Conservation (phyloP, 2,113 vertebrate species). For the Aldabrachelys gigantea region DNA sequence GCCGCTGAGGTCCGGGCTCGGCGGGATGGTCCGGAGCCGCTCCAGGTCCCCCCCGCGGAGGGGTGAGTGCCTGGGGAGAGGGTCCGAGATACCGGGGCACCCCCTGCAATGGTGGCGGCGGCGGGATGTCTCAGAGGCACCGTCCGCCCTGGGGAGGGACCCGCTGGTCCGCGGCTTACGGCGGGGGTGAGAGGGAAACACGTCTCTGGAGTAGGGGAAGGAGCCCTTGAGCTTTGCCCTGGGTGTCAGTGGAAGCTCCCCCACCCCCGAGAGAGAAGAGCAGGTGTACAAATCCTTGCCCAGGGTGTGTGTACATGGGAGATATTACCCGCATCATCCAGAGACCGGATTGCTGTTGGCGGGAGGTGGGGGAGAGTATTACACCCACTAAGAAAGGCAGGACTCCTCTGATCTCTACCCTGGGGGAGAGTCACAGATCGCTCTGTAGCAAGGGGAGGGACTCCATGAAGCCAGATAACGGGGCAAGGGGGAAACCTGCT, state of each 20-base stretch:
- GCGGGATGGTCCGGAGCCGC: constrained; percentile 42
- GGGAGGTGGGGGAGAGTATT: no score
- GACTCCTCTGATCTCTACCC: not conserved
- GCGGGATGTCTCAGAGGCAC: fast-evolving
- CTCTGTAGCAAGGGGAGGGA: not conserved
- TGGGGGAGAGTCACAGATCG: not conserved
- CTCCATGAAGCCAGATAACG: fast-evolving
- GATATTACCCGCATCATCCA: not conserved
- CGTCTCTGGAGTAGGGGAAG: not conserved
- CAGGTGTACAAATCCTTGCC: not conserved
- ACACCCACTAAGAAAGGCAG: not conserved
- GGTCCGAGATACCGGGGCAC: no score
- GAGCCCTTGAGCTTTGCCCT: no score
- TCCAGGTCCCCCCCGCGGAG: constrained; percentile 47
- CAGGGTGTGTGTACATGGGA: not conserved
- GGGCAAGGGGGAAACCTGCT: not conserved
- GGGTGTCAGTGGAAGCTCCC: no score
- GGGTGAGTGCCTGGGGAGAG: not conserved
- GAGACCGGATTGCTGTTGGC: not conserved
- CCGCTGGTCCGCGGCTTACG: constrained; percentile 47
- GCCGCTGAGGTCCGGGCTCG: not conserved
- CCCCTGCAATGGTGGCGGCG: not conserved
- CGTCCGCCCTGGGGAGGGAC: not conserved
- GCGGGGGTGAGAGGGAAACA: not conserved
- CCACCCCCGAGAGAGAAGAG: not conserved